Conservation (phyloP, 1,140 invertebrate genomes). For the Pentalonia nigronervosa region DNA sequence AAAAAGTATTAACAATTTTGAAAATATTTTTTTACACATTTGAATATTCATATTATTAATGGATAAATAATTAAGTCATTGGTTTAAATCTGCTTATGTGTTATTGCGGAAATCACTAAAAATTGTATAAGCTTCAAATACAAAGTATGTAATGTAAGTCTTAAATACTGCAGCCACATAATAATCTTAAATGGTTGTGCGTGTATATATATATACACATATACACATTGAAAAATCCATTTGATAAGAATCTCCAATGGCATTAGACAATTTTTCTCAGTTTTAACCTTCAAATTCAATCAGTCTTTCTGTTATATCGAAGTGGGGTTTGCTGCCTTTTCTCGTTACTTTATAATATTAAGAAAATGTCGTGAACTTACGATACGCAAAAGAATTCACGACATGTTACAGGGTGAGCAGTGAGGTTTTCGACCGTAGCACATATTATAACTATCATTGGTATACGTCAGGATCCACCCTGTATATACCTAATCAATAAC, state of each 20-base stretch:
- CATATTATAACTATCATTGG: neutral
- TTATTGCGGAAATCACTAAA: neutral
- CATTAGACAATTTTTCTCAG: neutral
- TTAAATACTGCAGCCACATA: neutral
- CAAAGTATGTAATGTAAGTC: neutral
- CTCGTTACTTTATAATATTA: conserved; percentile 26
- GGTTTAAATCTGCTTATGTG: neutral
- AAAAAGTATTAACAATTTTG: neutral
- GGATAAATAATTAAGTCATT: neutral
- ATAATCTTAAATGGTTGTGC: neutral
- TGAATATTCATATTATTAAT: too few relatives aligned
- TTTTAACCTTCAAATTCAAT: neutral
- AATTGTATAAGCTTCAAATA: neutral
- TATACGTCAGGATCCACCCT: neutral
- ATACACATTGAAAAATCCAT: neutral
- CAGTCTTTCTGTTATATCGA: neutral
- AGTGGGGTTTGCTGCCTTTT: neutral
- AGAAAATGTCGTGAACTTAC: neutral
- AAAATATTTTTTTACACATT: neutral
- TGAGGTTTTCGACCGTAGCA: neutral
- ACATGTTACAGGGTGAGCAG: neutral
- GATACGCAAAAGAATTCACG: neutral
- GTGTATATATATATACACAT: neutral
- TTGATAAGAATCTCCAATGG: neutral
- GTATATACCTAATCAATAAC: conserved; percentile 23